These are phyloP conservation scores for Prenolepis imparis DNA, from an alignment of 2,888 invertebrate genomes.

Conservation along the genomic window DNA sequence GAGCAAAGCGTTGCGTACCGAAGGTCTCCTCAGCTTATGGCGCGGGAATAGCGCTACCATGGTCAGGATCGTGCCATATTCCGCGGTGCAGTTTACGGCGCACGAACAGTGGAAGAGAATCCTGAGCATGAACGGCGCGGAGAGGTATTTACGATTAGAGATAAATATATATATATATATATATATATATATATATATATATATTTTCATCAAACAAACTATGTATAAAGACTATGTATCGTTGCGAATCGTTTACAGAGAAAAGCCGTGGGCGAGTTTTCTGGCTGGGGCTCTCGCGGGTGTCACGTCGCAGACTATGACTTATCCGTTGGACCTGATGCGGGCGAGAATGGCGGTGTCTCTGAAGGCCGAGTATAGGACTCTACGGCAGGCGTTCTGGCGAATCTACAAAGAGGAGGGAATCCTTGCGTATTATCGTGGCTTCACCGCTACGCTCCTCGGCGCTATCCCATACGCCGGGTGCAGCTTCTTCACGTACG, in stretches of 20 bases:
- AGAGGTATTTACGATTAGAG: constrained; percentile 85
- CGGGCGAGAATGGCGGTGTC: constrained; percentile 99
- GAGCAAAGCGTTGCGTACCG: constrained; percentile 89
- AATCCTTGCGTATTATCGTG: constrained; percentile 92
- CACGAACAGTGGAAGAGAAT: constrained; percentile 98
- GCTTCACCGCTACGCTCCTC: constrained; percentile 95
- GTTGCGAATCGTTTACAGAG: constrained; percentile 46
- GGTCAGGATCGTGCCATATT: constrained; percentile 98
- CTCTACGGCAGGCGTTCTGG: constrained; percentile 89
- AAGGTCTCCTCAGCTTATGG: constrained; percentile 96
- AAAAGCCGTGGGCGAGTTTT: constrained; percentile 88
- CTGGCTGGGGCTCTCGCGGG: constrained; percentile 98
- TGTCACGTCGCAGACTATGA: constrained; percentile 96
- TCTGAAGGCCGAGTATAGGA: constrained; percentile 91
- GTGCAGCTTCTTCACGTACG: constrained; percentile 98
- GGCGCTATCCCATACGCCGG: constrained; percentile 99
- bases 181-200: no score
- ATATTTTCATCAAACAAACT: constrained; percentile 9
- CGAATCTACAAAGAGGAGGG: constrained; percentile 94
- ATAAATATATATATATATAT: not conserved
- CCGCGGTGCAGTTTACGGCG: constrained; percentile 98
- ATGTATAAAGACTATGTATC: not conserved
- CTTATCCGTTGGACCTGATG: constrained; percentile 98
- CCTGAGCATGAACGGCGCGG: constrained; percentile 90
- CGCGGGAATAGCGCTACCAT: constrained; percentile 99